phyloP scores from a whole-genome alignment of 1,140 invertebrate species.

The Cylas formicarius region DNA sequence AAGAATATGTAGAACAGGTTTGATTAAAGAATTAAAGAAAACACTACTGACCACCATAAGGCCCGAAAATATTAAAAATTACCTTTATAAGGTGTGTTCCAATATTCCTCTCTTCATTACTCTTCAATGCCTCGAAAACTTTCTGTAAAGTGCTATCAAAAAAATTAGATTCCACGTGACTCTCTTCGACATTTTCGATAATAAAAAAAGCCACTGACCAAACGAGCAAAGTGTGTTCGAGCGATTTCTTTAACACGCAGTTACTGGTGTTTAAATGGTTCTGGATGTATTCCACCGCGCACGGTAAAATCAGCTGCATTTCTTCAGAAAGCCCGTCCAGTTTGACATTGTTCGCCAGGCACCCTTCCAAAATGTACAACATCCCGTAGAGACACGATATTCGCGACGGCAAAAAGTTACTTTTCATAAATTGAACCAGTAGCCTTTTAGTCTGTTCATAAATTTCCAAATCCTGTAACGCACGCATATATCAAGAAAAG shows the following conservation, averaged over 20 bases:
- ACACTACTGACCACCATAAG: background rate
- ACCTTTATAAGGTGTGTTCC: constrained; percentile 47
- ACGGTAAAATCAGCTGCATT: constrained; percentile 52
- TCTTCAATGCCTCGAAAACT: constrained; percentile 41
- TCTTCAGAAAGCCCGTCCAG: constrained; percentile 51
- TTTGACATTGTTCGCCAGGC: constrained; percentile 49
- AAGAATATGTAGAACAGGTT: constrained; percentile 2
- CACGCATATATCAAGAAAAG: background rate
- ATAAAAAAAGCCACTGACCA: constrained; percentile 66
- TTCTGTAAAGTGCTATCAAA: constrained; percentile 42
- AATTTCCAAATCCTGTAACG: constrained; percentile 46
- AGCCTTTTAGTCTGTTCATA: constrained; percentile 57
- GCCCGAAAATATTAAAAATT: constrained; percentile 10
- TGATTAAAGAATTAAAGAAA: background rate
- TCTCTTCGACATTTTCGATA: constrained; percentile 51
- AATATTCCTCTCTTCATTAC: constrained; percentile 41
- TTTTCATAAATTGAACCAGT: constrained; percentile 57
- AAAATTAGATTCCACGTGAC: constrained; percentile 42
- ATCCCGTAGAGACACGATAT: constrained; percentile 65
- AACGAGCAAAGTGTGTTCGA: constrained; percentile 57
- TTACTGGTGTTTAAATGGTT: constrained; percentile 53
- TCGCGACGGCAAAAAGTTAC: constrained; percentile 56
- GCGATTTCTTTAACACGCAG: constrained; percentile 48
- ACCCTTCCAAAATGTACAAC: constrained; percentile 68
- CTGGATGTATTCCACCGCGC: constrained; percentile 62